Base-by-base conservation (phyloP, 37 sponge, comb jelly and placozoan species). In the Petrosia ficiformis region DNA sequence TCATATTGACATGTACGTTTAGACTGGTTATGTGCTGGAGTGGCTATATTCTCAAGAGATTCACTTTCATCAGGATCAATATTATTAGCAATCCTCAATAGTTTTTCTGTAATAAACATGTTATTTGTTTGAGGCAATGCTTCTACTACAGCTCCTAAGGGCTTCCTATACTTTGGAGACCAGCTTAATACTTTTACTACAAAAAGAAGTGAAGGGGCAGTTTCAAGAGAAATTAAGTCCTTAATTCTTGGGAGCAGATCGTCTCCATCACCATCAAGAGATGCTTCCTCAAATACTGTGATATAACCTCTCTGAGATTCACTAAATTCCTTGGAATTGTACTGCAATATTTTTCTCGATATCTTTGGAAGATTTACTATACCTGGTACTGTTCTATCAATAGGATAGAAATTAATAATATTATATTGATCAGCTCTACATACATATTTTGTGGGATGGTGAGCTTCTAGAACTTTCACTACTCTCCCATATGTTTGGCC, bases 361-460 rank as follows among this genome's bases (percentile, higher is more conserved):
- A 91, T 38, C 19, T 73, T 37, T 44, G 92, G 92, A 36, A 86
- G 68, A 65, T 91, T 91, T 6, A 75, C 39, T 19, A 91, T 29
- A 16, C 61, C 40, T n/a, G 92, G 92, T 52, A 74, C 34, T 29
- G 74, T 80, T 2, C 36, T 72, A 41, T 78, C 76, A 40, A 91
- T 30, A 4, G 92, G 92, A 70, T 31, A 72, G 42, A 91, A 85
- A 21, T 78, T 4, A 32, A 73, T 86, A 4, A 82, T 31, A 42
- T 82, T 86, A 11, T 39, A 39, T 4, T 30, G 38, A 44, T 82
- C 79, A 0, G 81, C 87, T 61, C 73, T 48, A 39, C 92, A 91
- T 6, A 86, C 28, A 70, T 86, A 79, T 44, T 76, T 39, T 5
- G 22, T 32, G 3, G 4, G 39, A 14, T 76, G 77, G 6, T 34